Conservation (phyloP, 2,113 vertebrate species). For the Serilophus lunatus region DNA sequence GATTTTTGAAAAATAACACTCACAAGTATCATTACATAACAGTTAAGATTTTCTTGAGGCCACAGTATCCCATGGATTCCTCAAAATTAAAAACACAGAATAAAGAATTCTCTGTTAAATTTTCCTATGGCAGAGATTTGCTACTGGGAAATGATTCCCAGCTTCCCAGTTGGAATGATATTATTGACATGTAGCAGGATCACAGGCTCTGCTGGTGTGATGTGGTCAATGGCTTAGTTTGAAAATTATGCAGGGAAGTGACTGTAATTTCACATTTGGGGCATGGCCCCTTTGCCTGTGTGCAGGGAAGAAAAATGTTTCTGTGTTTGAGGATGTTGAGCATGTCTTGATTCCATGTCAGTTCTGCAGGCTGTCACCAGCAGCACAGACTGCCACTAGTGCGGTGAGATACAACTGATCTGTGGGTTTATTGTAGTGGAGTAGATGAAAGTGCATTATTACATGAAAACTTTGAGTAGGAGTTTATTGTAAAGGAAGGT, state of each 20-base stretch:
- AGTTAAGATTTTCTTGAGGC: background rate
- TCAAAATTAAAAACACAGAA: background rate
- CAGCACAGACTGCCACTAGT: background rate
- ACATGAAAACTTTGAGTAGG: conserved; percentile 1
- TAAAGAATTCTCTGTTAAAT: background rate
- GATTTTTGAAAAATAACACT: fast-evolving
- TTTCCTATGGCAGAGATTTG: background rate
- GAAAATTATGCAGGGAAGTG: background rate
- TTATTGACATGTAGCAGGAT: background rate
- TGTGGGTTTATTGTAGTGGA: background rate
- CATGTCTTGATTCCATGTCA: background rate
- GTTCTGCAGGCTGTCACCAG: background rate
- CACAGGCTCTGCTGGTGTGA: background rate
- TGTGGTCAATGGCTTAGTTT: background rate
- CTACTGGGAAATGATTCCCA: background rate
- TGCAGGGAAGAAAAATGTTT: background rate
- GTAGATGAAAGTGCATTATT: background rate
- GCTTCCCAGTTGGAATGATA: background rate
- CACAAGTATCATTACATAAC: background rate
- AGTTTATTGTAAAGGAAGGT: conserved; percentile 7
- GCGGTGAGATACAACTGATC: background rate
- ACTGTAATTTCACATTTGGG: background rate
- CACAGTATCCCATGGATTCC: background rate
- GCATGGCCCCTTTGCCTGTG: background rate
- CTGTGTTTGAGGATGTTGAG: background rate